A percentile compares a stretch with the other conserved stretches of the same genome.
Evolutionary conservation across 2,888 invertebrate species (phyloP).

Genomic region (Drosophila ezoana): DNA sequence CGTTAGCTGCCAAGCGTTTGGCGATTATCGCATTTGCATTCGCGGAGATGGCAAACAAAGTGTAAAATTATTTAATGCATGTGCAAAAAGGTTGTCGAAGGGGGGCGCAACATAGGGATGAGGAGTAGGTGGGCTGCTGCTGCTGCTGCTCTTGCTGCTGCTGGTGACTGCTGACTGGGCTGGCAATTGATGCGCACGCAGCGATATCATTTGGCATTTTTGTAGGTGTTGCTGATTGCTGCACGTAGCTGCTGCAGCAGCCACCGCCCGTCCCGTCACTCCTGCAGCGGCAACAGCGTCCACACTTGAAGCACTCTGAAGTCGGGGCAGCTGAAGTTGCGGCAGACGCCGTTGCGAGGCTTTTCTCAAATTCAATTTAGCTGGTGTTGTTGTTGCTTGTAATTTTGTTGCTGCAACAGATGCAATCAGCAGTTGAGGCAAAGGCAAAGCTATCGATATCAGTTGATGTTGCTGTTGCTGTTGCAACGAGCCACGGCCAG

Average conservation of each 20-base stretch:
- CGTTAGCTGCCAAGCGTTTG: conserved; percentile 78
- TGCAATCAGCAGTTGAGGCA: conserved; percentile 77
- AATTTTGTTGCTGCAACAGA: conserved; percentile 79
- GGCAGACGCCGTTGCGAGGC: conserved; percentile 40
- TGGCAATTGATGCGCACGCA: conserved; percentile 73
- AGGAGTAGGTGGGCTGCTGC: conserved; percentile 56
- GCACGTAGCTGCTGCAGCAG: conserved; percentile 66
- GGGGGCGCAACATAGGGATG: conserved; percentile 8
- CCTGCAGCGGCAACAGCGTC: conserved; percentile 14
- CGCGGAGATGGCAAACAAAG: conserved; percentile 72
- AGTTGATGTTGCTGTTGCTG: conserved; percentile 54
- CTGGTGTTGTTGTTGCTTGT: conserved; percentile 68
- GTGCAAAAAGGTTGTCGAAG: conserved; percentile 55
- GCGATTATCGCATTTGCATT: conserved; percentile 78
- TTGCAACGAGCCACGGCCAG: conserved; percentile 38
- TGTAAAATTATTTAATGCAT: conserved; percentile 82
- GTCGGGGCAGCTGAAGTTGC: conserved; percentile 33
- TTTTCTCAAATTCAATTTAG: conserved; percentile 77
- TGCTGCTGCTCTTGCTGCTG: conserved; percentile 18
- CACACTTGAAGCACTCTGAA: conserved; percentile 62
- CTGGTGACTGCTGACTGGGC: conserved; percentile 23
- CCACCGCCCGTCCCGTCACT: conserved; percentile 3
- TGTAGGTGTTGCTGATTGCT: conserved; percentile 80
- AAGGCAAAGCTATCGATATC: conserved; percentile 79
- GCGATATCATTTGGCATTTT: conserved; percentile 77